These are phyloP conservation scores for Machaerirhynchus nigripectus DNA, from an alignment of 2,113 vertebrate species.

Conservation along the genomic window DNA sequence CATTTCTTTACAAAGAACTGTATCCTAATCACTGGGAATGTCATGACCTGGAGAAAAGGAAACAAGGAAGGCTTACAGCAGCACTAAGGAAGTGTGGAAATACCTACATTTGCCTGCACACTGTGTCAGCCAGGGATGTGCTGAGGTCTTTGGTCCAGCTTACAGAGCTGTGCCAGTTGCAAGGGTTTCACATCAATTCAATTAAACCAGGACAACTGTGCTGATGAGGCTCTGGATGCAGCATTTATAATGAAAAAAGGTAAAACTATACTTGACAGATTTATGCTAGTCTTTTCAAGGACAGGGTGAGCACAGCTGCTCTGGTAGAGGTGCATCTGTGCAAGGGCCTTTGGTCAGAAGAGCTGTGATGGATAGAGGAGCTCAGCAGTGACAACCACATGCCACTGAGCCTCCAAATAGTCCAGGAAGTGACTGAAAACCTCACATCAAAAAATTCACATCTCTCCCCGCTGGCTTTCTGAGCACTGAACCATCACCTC, in stretches of 20 bases:
- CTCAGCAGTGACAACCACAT: background rate
- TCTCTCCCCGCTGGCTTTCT: background rate
- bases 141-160: background rate
- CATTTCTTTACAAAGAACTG: background rate
- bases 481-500: background rate
- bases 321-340: background rate
- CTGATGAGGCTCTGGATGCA: background rate
- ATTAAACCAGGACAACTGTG: background rate
- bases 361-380: background rate
- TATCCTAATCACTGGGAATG: background rate
- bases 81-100: background rate
- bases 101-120: background rate
- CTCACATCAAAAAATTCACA: background rate
- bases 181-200: background rate
- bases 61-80: background rate
- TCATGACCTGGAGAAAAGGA: background rate
- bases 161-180: background rate
- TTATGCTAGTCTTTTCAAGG: background rate
- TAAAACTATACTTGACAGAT: background rate
- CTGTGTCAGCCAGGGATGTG: accelerated
- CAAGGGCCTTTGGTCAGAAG: background rate
- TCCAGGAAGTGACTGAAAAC: background rate
- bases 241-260: background rate
- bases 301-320: background rate
- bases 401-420: background rate